Evolutionary conservation across 2,797 vertebrate genomes (phyloP), one percentile per base, ranked within the genome.

Genomic region (Scolopax rusticola): DNA sequence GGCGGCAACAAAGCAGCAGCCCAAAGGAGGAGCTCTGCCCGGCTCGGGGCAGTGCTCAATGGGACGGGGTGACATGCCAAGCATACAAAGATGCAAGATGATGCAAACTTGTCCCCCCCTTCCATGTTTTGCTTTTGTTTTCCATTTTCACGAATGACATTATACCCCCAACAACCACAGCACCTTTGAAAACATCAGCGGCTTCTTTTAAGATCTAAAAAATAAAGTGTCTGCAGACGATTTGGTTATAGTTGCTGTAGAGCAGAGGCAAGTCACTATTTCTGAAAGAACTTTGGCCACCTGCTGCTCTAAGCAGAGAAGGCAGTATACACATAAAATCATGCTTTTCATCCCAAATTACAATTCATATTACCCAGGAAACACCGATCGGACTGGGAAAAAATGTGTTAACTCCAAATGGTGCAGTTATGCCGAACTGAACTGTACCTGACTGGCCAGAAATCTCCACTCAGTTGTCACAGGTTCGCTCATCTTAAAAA

Each of bases 21-120:
- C 60, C 50, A 70, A 87, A 94, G 90, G 87, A 84, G 1, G 32
- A 85, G 85, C 83, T 90, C 76, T 81, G 85, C 61, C 67, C 56
- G 78, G 80, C 67, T 92, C 80, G 90, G n/a, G 83, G 70, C 74
- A 84, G 84, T 43, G 17, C 59, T 67, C 67, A 96, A 93, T 89
- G n/a, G 84, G 84, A 89, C 89, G 47, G 0, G 1, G 84, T 50
- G 94, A 92, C 95, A 96, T 36, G 92, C 84, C 87, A 74, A 92
- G 95, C 81, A 96, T 93, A 94, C 84, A 92, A 96, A 96, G 89
- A 92, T 76, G 82, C 76, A 89, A 69, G 79, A 92, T 54, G 87
- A 92, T 93, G 89, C 65, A 95, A 93, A 96, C 61, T 87, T 60
- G 21, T 25, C 18, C 33, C 25, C 45, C n/a, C 59, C 13, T 38